These are phyloP conservation scores for Sussaba pulchella DNA, from an alignment of 2,888 invertebrate species.

Conservation along the genomic window DNA sequence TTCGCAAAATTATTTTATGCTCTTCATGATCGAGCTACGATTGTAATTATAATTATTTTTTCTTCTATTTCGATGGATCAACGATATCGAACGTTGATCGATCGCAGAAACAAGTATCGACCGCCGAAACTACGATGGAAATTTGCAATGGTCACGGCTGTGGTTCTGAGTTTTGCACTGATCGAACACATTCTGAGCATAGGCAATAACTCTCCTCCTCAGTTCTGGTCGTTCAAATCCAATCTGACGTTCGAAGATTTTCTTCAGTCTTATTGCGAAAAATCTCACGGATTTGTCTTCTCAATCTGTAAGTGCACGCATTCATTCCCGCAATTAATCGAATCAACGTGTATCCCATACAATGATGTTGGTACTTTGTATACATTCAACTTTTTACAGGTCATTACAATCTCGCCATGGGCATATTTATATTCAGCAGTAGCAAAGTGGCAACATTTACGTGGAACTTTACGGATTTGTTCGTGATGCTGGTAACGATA, in stretches of 20 bases:
- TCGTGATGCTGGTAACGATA: constrained; percentile 89
- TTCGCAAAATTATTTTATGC: no score
- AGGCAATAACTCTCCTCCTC: constrained; percentile 70
- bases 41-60: no score
- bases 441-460: constrained; percentile 88
- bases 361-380: no score
- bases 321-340: not conserved
- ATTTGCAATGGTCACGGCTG: constrained; percentile 72
- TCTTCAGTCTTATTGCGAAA: constrained; percentile 74
- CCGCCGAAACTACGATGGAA: constrained; percentile 77
- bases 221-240: constrained; percentile 62
- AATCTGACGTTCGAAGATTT: constrained; percentile 74
- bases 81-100: constrained; percentile 19
- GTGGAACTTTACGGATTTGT: constrained; percentile 91
- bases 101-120: constrained; percentile 72
- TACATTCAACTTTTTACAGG: constrained; percentile 75
- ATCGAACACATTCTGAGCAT: constrained; percentile 81
- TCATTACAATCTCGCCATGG: constrained; percentile 76
- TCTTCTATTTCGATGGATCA: constrained; percentile 38
- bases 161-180: constrained; percentile 76
- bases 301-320: constrained; percentile 75
- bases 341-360: no score
- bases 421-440: constrained; percentile 82
- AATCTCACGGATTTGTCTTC: constrained; percentile 80
- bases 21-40: no score